Conservation (phyloP, 2,888 invertebrate species). For the Resseliella maxima region DNA sequence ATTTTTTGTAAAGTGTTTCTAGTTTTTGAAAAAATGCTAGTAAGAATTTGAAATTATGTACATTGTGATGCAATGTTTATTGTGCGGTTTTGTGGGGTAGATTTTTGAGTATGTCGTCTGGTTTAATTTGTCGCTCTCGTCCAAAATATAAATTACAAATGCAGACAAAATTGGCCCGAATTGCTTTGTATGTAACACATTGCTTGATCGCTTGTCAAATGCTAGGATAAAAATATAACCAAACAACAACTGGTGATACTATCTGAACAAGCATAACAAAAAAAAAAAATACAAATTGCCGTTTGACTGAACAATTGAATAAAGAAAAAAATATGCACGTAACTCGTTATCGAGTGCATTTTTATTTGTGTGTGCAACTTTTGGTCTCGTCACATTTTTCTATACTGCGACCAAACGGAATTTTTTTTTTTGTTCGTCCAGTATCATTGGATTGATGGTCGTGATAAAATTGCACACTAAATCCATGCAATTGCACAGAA, state of each 20-base stretch:
- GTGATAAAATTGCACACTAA: not conserved
- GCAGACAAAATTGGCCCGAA: not conserved
- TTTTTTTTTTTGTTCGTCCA: not conserved
- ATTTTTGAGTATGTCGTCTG: no score
- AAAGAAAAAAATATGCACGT: not conserved
- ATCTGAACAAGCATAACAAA: no score
- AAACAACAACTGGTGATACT: constrained; percentile 33
- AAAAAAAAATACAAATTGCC: no score
- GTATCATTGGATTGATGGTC: not conserved
- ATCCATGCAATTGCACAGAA: not conserved
- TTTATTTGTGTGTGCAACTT: not conserved
- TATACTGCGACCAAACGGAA: not conserved
- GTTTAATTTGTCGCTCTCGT: not conserved
- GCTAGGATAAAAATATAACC: constrained; percentile 42
- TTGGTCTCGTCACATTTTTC: not conserved
- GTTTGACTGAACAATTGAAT: constrained; percentile 19
- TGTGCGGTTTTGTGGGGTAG: no score
- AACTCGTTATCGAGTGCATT: constrained; percentile 23
- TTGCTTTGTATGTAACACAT: not conserved
- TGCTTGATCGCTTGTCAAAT: constrained; percentile 28
- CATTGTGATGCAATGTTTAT: no score
- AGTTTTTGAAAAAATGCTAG: no score
- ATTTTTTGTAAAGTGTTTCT: no score
- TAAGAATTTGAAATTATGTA: no score
- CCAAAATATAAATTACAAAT: constrained; percentile 2